Conservation (phyloP, 2,888 invertebrate genomes). For the Coenonympha glycerion region DNA sequence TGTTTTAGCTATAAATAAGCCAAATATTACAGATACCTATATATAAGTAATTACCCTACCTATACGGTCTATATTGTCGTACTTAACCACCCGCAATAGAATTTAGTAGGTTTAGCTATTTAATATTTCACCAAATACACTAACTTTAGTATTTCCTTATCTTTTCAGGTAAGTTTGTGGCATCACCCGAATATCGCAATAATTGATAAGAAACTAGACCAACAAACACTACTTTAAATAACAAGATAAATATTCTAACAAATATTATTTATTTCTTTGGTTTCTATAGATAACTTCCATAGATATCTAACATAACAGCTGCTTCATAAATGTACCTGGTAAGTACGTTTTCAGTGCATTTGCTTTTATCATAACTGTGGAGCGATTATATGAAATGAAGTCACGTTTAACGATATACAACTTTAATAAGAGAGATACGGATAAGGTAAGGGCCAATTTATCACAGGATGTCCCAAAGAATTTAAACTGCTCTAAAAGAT, state of each 20-base stretch:
- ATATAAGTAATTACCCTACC: no score
- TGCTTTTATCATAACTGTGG: not conserved
- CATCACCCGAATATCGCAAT: not conserved
- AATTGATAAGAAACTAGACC: not conserved
- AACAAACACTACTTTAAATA: not conserved
- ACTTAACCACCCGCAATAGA: no score
- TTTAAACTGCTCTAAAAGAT: not conserved
- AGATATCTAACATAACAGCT: not conserved
- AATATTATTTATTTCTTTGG: not conserved
- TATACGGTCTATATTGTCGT: no score
- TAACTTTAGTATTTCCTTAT: conserved; percentile 14
- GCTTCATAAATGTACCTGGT: not conserved
- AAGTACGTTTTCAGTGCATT: not conserved
- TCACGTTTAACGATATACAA: no score
- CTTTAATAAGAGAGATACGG: no score
- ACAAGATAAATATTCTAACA: not conserved
- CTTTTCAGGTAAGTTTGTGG: conserved; percentile 27
- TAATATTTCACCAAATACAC: not conserved
- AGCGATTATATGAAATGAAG: no score
- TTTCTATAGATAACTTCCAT: not conserved
- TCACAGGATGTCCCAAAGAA: not conserved
- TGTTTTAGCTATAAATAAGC: no score
- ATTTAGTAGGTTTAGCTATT: no score
- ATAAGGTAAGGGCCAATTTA: not conserved
- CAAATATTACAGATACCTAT: no score